Percentiles rank a stretch among this genome's conserved stretches.
Conservation (phyloP, 1,140 invertebrate species). For the Nomia melanderi region DNA sequence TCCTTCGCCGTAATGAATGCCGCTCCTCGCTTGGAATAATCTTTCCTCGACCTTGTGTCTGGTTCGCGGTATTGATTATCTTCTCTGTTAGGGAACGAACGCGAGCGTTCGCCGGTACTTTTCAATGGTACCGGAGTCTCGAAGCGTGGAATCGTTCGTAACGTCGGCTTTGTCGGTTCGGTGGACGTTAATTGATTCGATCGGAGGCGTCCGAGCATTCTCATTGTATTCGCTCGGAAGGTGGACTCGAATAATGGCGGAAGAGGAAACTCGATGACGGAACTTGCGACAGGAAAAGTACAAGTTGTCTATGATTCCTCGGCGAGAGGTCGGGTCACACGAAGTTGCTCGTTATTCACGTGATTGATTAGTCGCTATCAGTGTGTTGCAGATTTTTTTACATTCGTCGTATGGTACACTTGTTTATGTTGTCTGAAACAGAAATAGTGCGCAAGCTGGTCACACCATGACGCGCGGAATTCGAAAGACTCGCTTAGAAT, state of each 20-base stretch:
- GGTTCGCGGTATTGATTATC: background rate
- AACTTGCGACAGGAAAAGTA: slow-evolving; percentile 6
- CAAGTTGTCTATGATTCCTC: background rate
- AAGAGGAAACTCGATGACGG: background rate
- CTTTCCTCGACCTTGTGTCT: background rate
- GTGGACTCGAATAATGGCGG: background rate
- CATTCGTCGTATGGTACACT: background rate
- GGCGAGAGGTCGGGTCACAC: background rate
- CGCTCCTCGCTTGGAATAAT: background rate
- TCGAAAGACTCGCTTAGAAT: no score
- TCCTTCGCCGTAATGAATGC: background rate
- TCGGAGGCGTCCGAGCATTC: no score
- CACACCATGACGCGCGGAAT: no score
- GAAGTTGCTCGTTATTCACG: background rate
- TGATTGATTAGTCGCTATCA: slow-evolving; percentile 11
- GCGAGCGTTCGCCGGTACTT: no score
- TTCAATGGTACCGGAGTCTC: no score
- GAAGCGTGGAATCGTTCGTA: no score
- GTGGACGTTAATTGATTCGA: no score
- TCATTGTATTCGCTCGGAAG: no score
- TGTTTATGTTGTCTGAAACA: background rate
- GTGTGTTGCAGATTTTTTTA: background rate
- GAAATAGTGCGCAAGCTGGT: no score
- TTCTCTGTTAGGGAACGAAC: no score
- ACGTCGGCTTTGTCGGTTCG: no score